These are phyloP conservation scores for Apodemus agrarius DNA, from an alignment of 2,797 vertebrate genomes.

Conservation along the genomic window DNA sequence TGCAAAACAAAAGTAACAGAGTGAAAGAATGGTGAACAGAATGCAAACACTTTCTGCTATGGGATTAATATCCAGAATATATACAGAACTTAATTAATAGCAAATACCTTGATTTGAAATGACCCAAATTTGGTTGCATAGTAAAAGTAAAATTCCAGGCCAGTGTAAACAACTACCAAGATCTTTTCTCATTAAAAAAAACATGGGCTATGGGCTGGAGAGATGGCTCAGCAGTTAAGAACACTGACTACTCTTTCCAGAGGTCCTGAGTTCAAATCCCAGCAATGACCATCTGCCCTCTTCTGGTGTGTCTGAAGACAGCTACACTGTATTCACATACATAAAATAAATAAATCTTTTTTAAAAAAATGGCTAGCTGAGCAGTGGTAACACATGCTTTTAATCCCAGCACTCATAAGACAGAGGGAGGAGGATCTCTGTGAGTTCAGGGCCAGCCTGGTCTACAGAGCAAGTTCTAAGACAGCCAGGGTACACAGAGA, in stretches of 20 bases:
- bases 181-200: neutral
- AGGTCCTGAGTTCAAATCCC: neutral
- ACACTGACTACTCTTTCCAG: neutral
- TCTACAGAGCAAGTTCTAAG: neutral
- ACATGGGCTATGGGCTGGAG: neutral
- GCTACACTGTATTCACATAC: neutral
- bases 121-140: neutral
- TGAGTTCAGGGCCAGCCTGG: neutral
- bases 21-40: neutral
- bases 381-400: neutral
- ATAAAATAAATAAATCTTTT: neutral
- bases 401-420: neutral
- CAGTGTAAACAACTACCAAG: neutral
- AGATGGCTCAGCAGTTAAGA: neutral
- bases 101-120: constrained; percentile 7
- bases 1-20: neutral
- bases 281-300: neutral
- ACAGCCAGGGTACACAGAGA: neutral
- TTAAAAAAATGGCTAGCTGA: neutral
- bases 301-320: neutral
- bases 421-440: neutral
- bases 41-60: constrained; percentile 11
- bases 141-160: neutral
- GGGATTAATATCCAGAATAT: neutral
- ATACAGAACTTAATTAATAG: neutral